Conservation (phyloP, 2,888 invertebrate species). For the Sinopyrophorus schimmeli region DNA sequence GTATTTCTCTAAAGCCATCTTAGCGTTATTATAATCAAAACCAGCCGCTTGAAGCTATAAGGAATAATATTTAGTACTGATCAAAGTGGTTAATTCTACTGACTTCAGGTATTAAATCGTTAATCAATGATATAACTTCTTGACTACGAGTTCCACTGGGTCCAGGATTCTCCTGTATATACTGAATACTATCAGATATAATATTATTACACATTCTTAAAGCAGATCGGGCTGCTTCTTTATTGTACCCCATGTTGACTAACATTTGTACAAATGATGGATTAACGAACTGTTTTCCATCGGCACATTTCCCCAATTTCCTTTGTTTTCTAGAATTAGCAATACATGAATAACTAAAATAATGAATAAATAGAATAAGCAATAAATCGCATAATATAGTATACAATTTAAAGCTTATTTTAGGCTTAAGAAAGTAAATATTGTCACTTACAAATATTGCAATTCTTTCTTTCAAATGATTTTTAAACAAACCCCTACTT, state of each 20-base stretch:
- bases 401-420: too few species aligned
- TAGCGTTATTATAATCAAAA: constrained; percentile 60
- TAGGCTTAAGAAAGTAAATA: too few species aligned
- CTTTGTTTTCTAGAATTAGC: constrained; percentile 58
- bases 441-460: too few species aligned
- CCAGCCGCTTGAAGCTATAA: constrained; percentile 64
- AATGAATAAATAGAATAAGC: too few species aligned
- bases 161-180: constrained; percentile 64
- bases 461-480: too few species aligned
- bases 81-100: constrained; percentile 6
- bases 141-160: constrained; percentile 52
- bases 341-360: too few species aligned
- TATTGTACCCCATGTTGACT: constrained; percentile 70
- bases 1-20: constrained; percentile 59
- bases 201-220: constrained; percentile 70
- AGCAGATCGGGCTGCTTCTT: constrained; percentile 63
- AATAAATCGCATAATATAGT: neutral
- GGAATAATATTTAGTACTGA: constrained; percentile 2
- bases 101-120: constrained; percentile 51
- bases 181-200: constrained; percentile 66
- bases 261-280: constrained; percentile 59
- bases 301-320: constrained; percentile 62
- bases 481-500: constrained; percentile 5
- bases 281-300: constrained; percentile 62
- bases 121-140: constrained; percentile 47